Conservation (phyloP, 2,797 vertebrate genomes). For the Chaetodon trifasciatus region DNA sequence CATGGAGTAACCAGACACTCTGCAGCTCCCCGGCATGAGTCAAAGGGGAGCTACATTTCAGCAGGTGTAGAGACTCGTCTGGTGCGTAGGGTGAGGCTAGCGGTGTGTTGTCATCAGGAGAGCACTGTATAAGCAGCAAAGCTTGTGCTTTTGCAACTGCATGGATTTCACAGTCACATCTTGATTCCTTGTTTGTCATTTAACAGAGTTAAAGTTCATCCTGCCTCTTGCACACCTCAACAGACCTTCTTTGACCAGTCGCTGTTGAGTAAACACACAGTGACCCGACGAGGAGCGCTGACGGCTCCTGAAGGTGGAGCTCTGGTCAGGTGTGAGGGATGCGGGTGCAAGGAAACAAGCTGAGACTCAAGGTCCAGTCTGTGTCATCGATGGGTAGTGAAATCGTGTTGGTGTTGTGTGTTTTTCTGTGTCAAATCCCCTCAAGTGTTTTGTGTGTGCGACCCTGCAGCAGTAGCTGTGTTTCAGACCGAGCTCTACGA, state of each 20-base stretch:
- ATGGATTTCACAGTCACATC: conserved; percentile 56
- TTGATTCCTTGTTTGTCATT: conserved; percentile 62
- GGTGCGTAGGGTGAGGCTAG: conserved; percentile 39
- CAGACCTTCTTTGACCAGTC: conserved; percentile 1
- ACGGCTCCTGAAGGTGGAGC: not conserved
- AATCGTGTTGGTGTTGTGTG: conserved; percentile 63
- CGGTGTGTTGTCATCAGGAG: conserved; percentile 36
- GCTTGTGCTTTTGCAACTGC: conserved; percentile 58
- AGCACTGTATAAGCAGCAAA: conserved; percentile 22
- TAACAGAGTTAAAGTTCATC: conserved; percentile 18
- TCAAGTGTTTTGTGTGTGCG: conserved; percentile 55
- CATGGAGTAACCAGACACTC: conserved; percentile 35
- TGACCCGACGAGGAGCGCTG: not conserved
- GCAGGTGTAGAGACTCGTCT: conserved; percentile 32
- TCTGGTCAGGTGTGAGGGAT: conserved; percentile 43
- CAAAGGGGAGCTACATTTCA: conserved; percentile 63
- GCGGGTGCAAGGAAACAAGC: conserved; percentile 57
- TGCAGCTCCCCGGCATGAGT: conserved; percentile 68
- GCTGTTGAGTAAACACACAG: not conserved
- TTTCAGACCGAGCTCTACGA: conserved; percentile 6
- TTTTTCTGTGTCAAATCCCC: conserved; percentile 37
- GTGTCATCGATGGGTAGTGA: conserved; percentile 42
- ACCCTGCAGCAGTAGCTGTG: conserved; percentile 42
- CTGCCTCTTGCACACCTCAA: conserved; percentile 29
- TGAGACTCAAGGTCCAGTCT: conserved; percentile 54